Evolutionary conservation across 2,888 invertebrate species (phyloP).

Genomic region (Trisateles emortualis): DNA sequence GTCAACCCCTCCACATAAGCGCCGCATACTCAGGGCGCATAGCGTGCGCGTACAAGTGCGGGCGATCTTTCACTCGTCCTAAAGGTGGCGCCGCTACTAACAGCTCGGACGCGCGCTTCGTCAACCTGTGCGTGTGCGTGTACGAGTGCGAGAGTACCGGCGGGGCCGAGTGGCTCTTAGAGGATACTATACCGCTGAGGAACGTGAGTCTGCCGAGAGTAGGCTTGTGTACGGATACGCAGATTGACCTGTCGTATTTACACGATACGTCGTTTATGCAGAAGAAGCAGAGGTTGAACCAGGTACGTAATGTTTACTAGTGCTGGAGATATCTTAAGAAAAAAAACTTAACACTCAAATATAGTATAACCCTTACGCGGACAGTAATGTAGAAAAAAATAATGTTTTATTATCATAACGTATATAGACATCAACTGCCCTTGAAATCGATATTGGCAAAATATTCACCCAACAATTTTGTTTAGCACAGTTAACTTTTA

Average conservation of each 20-base stretch:
- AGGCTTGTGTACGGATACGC: constrained; percentile 92
- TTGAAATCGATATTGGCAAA: no score
- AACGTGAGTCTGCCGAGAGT: constrained; percentile 96
- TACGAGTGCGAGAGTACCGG: constrained; percentile 99
- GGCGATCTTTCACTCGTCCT: constrained; percentile 94
- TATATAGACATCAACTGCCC: no score
- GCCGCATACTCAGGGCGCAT: constrained; percentile 99
- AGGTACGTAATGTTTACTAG: constrained; percentile 74
- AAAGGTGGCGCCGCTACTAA: constrained; percentile 92
- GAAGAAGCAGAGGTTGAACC: constrained; percentile 93
- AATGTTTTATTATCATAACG: no score
- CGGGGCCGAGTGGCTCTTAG: constrained; percentile 97
- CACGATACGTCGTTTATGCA: constrained; percentile 93
- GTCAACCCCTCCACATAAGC: constrained; percentile 96
- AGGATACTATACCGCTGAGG: constrained; percentile 97
- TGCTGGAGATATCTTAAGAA: no score
- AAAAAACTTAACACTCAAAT: no score
- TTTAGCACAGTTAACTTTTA: no score
- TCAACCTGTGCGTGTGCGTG: constrained; percentile 97
- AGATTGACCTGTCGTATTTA: constrained; percentile 93
- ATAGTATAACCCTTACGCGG: no score
- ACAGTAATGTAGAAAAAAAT: no score
- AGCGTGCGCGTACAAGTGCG: constrained; percentile 98
- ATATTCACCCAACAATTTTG: no score
- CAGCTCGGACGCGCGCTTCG: constrained; percentile 90